Evolutionary conservation across 2,113 vertebrate species (phyloP).

Genomic region (Picathartes gymnocephalus): DNA sequence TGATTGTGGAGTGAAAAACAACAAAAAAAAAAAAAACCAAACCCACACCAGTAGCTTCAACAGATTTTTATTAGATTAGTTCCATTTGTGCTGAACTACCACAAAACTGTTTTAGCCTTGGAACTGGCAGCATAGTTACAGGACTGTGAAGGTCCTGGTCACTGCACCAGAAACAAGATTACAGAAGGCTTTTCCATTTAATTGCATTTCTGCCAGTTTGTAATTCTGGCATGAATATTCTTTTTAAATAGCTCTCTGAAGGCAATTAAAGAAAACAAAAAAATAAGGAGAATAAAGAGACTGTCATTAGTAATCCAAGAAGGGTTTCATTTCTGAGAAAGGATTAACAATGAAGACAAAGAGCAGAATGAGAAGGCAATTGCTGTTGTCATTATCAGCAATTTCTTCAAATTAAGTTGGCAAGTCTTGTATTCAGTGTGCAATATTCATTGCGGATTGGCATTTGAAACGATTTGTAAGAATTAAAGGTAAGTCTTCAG

Average conservation of each 20-base stretch:
- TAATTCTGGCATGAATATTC: conserved; percentile 45
- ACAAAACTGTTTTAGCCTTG: background rate
- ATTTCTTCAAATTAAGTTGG: conserved; percentile 59
- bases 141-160: background rate
- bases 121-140: background rate
- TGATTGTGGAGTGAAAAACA: background rate
- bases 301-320: conserved; percentile 58
- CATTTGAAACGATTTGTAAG: conserved; percentile 33
- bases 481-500: conserved; percentile 17
- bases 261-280: conserved; percentile 56
- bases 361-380: conserved; percentile 51
- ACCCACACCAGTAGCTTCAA: background rate
- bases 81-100: background rate
- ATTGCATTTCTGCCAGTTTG: conserved; percentile 15
- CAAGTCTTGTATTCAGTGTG: background rate
- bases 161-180: background rate
- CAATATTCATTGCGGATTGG: background rate
- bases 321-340: conserved; percentile 44
- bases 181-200: conserved; percentile 19
- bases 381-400: conserved; percentile 59
- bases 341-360: conserved; percentile 62
- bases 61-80: background rate
- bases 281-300: conserved; percentile 43
- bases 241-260: conserved; percentile 22
- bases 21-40: background rate